Percentiles rank a stretch among this genome's conserved stretches.
phyloP scores from a whole-genome alignment of 2,113 vertebrate species.

The Hemiscyllium ocellatum region DNA sequence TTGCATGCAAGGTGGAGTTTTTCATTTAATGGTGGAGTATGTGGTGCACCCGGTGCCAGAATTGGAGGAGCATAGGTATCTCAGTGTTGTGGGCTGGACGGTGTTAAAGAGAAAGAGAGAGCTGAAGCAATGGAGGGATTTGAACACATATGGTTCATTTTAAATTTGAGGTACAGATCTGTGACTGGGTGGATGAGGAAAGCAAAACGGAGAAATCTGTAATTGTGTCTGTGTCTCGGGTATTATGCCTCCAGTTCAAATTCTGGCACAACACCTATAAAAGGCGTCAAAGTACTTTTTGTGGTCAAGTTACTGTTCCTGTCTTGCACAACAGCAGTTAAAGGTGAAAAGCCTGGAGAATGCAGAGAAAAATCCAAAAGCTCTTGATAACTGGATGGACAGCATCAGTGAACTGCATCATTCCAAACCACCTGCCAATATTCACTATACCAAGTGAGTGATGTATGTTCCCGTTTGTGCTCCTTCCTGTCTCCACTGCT shows the following conservation, averaged over 20 bases:
- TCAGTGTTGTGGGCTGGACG: not conserved
- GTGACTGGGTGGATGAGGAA: not conserved
- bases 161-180: not conserved
- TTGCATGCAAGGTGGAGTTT: not conserved
- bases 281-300: not conserved
- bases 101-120: not conserved
- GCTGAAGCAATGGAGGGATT: not conserved
- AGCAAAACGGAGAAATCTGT: not conserved
- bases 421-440: constrained; percentile 65
- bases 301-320: not conserved
- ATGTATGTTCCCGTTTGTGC: too few relatives aligned
- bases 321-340: constrained; percentile 56
- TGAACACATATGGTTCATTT: not conserved
- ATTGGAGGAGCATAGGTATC: not conserved
- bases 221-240: not conserved
- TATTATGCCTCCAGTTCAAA: not conserved
- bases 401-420: constrained; percentile 76
- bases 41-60: not conserved
- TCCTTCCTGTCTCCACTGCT: not conserved
- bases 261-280: not conserved
- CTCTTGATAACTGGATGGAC: constrained; percentile 75
- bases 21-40: not conserved
- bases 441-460: constrained; percentile 69
- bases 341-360: constrained; percentile 80
- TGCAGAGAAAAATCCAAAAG: constrained; percentile 71